Evolutionary conservation across 2,113 vertebrate species (phyloP).

Genomic region (Cyprinodon variegatus): DNA sequence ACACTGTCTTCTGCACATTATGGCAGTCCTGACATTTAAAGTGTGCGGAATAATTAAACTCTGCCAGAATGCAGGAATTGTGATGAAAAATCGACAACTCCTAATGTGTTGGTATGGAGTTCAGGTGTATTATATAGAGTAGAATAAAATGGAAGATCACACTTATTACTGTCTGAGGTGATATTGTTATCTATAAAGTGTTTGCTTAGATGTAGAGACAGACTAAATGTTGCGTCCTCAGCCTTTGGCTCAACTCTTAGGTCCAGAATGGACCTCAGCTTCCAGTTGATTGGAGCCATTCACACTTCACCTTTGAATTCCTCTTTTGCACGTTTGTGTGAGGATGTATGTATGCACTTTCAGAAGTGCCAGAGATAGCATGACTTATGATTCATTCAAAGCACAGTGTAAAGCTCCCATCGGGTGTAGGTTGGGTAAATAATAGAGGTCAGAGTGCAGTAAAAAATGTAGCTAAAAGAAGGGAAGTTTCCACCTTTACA

Average conservation of each 20-base stretch:
- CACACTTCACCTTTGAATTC: constrained; percentile 33
- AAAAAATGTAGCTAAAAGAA: constrained; percentile 19
- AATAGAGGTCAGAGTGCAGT: constrained; percentile 26
- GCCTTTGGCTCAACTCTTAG: constrained; percentile 67
- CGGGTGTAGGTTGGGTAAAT: constrained; percentile 23
- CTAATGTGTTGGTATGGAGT: not conserved
- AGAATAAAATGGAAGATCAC: constrained; percentile 13
- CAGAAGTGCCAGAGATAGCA: constrained; percentile 57
- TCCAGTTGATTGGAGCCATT: constrained; percentile 75
- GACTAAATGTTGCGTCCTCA: constrained; percentile 61
- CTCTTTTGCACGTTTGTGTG: constrained; percentile 11
- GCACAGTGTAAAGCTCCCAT: constrained; percentile 43
- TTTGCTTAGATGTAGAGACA: constrained; percentile 45
- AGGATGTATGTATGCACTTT: constrained; percentile 12
- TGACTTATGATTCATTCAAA: constrained; percentile 78
- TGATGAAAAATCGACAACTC: constrained; percentile 15
- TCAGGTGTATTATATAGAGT: too few species aligned
- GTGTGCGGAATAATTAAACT: constrained; percentile 17
- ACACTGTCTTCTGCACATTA: constrained; percentile 19
- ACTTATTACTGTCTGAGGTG: constrained; percentile 29
- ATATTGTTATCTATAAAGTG: constrained; percentile 54
- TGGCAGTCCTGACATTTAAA: constrained; percentile 28
- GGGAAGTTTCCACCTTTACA: not conserved
- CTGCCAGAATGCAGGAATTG: not conserved
- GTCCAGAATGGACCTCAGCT: constrained; percentile 56